Evolutionary conservation across 2,797 vertebrate genomes (phyloP).

Genomic region (Sphaeramia orbicularis): DNA sequence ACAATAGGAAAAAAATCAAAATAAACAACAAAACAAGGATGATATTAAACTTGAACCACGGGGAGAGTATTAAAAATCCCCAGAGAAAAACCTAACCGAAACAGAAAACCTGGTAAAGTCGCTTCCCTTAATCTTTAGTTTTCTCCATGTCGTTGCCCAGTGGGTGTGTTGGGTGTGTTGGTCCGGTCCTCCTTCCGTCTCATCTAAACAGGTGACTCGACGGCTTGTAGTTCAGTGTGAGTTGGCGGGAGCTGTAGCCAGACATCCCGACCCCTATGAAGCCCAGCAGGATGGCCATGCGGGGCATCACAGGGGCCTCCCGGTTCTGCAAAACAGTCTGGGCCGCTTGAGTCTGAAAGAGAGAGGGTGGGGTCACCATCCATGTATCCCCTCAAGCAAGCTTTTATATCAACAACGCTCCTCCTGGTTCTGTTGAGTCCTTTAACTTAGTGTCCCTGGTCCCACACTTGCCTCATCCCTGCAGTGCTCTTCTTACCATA

Average conservation of each 20-base stretch:
- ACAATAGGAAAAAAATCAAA: slow-evolving; percentile 20
- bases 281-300: slow-evolving; percentile 81
- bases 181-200: slow-evolving; percentile 26
- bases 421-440: slow-evolving; percentile 42
- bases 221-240: slow-evolving; percentile 82
- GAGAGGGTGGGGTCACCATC: slow-evolving; percentile 35
- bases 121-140: not conserved
- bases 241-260: slow-evolving; percentile 83
- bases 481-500: slow-evolving; percentile 55
- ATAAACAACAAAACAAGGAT: slow-evolving; percentile 28
- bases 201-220: slow-evolving; percentile 76
- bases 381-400: not conserved
- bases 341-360: slow-evolving; percentile 84
- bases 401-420: not conserved
- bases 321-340: slow-evolving; percentile 71
- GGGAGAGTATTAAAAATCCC: slow-evolving; percentile 5
- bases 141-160: slow-evolving; percentile 2
- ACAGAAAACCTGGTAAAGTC: slow-evolving; percentile 8
- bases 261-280: slow-evolving; percentile 84
- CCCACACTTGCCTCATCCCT: slow-evolving; percentile 40
- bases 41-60: slow-evolving; percentile 52
- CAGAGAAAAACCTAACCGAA: slow-evolving; percentile 39
- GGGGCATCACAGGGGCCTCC: slow-evolving; percentile 58
- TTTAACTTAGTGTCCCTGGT: slow-evolving; percentile 44
- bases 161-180: slow-evolving; percentile 1